Conservation (phyloP, 92 coral and sea anemone genomes). For the Paragorgia papillata region DNA sequence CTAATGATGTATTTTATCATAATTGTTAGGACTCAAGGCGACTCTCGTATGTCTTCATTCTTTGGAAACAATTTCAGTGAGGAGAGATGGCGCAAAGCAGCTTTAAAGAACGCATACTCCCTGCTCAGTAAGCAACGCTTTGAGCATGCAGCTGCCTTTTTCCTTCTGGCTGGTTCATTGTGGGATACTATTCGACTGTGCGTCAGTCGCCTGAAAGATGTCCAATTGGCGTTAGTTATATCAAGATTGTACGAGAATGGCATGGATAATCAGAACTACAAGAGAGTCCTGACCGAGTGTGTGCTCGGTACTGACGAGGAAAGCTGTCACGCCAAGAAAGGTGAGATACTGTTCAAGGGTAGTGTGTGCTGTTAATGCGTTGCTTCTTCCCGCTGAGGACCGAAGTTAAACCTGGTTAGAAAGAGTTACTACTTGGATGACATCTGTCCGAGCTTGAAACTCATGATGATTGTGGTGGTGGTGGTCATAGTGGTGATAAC, state of each 20-base stretch:
- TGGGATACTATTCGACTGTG: conserved; percentile 99
- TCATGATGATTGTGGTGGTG: no score
- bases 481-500: no score
- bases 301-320: conserved; percentile 67
- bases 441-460: no score
- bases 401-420: no score
- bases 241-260: conserved; percentile 77
- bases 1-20: no score
- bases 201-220: conserved; percentile 77
- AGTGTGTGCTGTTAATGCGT: no score
- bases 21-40: conserved; percentile 75
- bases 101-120: conserved; percentile 94
- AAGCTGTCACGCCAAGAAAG: conserved; percentile 50
- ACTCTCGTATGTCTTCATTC: conserved; percentile 91
- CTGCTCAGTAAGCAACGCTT: conserved; percentile 94
- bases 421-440: no score
- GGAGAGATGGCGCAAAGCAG: conserved; percentile 99
- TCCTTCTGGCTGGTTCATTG: conserved; percentile 89
- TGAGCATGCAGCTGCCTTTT: conserved; percentile 98
- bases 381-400: no score
- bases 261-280: conserved; percentile 62
- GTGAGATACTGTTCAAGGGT: no score
- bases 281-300: conserved; percentile 75
- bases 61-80: conserved; percentile 81
- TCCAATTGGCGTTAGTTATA: conserved; percentile 93